phyloP scores from a whole-genome alignment of 2,888 invertebrate species.

The Ashinkailepas kermadecensis region DNA sequence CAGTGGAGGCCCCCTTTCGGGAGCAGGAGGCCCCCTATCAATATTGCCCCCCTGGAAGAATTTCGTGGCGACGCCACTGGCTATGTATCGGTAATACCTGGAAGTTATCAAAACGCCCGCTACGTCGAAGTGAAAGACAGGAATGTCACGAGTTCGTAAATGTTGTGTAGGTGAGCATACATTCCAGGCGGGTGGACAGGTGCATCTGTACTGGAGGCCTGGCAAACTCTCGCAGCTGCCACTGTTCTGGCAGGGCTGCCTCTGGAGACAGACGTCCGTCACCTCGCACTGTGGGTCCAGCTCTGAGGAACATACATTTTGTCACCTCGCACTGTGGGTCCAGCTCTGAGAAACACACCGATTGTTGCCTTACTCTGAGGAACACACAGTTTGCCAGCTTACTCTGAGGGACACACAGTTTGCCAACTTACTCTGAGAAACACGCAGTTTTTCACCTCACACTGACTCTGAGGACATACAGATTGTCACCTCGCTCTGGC shows the following conservation, averaged over 20 bases:
- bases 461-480: too few species aligned
- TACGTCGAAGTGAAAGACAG: too few species aligned
- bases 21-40: too few species aligned
- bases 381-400: neutral
- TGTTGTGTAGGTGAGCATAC: neutral
- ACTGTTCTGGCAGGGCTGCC: constrained; percentile 9
- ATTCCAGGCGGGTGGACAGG: neutral
- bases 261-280: neutral
- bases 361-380: neutral
- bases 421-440: too few species aligned
- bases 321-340: neutral
- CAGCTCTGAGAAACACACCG: neutral
- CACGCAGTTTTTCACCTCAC: too few species aligned
- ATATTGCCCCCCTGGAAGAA: too few species aligned
- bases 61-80: too few species aligned
- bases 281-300: neutral
- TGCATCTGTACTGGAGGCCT: neutral
- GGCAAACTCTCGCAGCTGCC: neutral
- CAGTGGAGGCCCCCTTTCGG: too few species aligned
- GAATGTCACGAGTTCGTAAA: too few species aligned
- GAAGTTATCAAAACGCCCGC: too few species aligned
- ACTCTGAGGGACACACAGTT: neutral
- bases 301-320: neutral
- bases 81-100: too few species aligned
- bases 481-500: too few species aligned